These are phyloP conservation scores for Callipepla californica DNA, from an alignment of 2,113 vertebrate species.

Conservation along the genomic window DNA sequence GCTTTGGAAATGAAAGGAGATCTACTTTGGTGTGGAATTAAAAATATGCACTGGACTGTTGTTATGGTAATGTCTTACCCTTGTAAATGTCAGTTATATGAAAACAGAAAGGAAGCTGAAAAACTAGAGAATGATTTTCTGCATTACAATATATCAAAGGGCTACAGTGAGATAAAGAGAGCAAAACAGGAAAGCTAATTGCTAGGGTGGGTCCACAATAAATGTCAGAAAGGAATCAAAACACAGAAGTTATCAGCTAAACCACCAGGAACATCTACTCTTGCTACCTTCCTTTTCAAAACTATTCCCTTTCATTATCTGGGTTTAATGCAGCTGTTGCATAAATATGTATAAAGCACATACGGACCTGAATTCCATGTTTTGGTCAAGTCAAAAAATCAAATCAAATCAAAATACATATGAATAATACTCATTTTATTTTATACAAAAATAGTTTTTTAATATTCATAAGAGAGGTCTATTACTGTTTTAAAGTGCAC, in stretches of 20 bases:
- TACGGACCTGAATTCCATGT: not conserved
- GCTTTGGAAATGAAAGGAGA: slow-evolving; percentile 3
- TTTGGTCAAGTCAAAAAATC: not conserved
- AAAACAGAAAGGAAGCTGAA: not conserved
- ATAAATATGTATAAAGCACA: not conserved
- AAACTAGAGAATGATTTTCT: not conserved
- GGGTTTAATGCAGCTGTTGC: not conserved
- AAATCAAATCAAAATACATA: not conserved
- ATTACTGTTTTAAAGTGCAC: not conserved
- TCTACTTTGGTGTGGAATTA: not conserved
- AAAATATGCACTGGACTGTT: not conserved
- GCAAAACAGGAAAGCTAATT: slow-evolving; percentile 30
- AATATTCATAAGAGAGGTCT: not conserved
- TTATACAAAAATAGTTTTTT: not conserved
- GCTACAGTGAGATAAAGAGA: not conserved
- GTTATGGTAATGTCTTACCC: slow-evolving; percentile 17
- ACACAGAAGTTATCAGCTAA: slow-evolving; percentile 12
- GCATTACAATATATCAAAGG: not conserved
- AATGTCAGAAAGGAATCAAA: slow-evolving; percentile 33
- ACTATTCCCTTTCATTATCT: not conserved
- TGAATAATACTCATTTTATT: not conserved
- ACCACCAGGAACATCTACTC: not conserved
- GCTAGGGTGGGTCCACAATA: not conserved
- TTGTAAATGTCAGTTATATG: slow-evolving; percentile 6
- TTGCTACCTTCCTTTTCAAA: not conserved